phyloP scores from a whole-genome alignment of 2,797 vertebrate genomes.

The Sebastes variabilis region DNA sequence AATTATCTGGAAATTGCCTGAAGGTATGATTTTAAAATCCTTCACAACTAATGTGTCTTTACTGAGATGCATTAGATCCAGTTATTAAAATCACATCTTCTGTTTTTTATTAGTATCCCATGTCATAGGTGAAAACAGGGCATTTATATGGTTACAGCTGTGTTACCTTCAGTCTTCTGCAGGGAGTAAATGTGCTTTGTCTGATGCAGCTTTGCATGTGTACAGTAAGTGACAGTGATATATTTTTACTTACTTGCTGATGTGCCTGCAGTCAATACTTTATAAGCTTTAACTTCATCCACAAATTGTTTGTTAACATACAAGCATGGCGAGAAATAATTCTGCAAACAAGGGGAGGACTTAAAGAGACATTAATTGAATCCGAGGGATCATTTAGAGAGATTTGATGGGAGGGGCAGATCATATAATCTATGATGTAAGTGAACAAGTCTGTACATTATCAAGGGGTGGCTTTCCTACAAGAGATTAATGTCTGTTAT shows the following conservation, averaged over 20 bases:
- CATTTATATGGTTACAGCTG: not conserved
- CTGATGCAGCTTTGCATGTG: not conserved
- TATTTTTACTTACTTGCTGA: not conserved
- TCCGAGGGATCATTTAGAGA: not conserved
- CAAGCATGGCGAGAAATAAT: not conserved
- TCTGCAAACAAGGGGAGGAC: not conserved
- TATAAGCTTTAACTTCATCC: not conserved
- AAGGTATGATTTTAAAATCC: not conserved
- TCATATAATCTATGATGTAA: not conserved
- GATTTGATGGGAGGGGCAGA: not conserved
- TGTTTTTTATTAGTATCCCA: too few relatives aligned
- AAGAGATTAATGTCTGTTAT: not conserved
- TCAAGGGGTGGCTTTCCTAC: not conserved
- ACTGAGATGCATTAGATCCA: not conserved
- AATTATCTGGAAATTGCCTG: not conserved
- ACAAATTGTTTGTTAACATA: not conserved
- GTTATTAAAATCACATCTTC: not conserved
- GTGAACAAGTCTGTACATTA: not conserved
- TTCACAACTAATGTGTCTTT: not conserved
- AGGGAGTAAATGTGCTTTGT: not conserved
- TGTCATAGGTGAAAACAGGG: too few relatives aligned
- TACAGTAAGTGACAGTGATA: not conserved
- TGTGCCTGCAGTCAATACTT: not conserved
- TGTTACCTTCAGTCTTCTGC: not conserved
- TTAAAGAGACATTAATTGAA: not conserved